Conservation (phyloP, 2,113 vertebrate species). For the Cyprinodon brontotheroides region DNA sequence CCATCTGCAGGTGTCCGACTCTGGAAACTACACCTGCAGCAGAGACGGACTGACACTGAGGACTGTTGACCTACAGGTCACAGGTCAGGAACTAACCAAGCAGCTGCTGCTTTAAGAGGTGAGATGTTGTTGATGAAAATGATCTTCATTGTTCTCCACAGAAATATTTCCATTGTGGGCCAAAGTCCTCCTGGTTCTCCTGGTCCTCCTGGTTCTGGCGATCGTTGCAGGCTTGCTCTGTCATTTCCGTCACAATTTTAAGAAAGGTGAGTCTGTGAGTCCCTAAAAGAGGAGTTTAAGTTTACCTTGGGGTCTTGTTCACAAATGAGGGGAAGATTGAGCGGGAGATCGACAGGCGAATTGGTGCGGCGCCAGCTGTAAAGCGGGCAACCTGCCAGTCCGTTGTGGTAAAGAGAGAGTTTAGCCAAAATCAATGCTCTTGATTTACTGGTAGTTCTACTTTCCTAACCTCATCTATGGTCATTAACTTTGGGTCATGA, state of each 20-base stretch:
- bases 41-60: background rate
- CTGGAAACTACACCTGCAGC: background rate
- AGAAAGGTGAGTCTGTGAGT: background rate
- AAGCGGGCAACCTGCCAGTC: too few species aligned
- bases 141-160: background rate
- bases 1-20: background rate
- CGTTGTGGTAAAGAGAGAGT: too few species aligned
- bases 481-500: too few species aligned
- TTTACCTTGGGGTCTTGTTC: too few species aligned
- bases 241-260: background rate
- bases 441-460: too few species aligned
- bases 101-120: background rate
- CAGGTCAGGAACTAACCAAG: background rate
- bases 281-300: too few species aligned
- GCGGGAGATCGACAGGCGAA: too few species aligned
- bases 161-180: background rate
- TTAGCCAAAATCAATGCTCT: too few species aligned
- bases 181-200: background rate
- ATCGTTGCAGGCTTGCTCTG: background rate
- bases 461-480: too few species aligned
- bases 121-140: background rate
- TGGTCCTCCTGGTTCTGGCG: background rate
- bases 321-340: too few species aligned
- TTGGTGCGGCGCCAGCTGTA: too few species aligned
- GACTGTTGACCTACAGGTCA: background rate